These are phyloP conservation scores for Tachina grossa DNA, from an alignment of 2,888 invertebrate genomes.

Conservation along the genomic window DNA sequence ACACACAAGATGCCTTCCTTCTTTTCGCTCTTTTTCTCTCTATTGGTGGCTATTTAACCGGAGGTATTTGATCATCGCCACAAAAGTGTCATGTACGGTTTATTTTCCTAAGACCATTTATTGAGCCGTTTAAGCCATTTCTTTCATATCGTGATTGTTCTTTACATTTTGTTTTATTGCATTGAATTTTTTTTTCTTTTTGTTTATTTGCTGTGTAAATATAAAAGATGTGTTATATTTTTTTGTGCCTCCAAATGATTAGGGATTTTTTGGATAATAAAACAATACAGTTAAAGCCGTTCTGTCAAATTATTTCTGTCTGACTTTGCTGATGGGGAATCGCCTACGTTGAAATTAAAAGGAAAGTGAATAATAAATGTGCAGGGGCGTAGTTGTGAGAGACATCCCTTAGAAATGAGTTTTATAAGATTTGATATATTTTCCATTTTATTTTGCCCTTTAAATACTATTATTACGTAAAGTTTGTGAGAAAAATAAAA, in stretches of 20 bases:
- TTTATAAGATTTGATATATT: too few species aligned
- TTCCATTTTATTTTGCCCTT: too few species aligned
- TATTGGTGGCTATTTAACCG: slow-evolving; percentile 28
- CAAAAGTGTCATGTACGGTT: slow-evolving; percentile 63
- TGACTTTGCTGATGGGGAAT: background rate
- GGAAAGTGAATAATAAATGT: background rate
- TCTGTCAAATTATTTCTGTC: slow-evolving; percentile 17
- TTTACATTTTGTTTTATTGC: slow-evolving; percentile 48
- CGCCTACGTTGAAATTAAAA: slow-evolving; percentile 19
- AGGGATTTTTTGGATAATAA: slow-evolving; percentile 37
- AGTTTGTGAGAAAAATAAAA: too few species aligned
- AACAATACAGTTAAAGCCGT: slow-evolving; percentile 4
- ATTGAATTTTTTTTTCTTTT: slow-evolving; percentile 30
- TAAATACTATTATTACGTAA: too few species aligned
- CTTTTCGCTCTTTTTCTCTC: too few species aligned
- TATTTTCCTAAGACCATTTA: slow-evolving; percentile 43
- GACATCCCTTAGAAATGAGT: background rate
- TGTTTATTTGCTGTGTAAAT: slow-evolving; percentile 59
- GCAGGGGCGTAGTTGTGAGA: background rate
- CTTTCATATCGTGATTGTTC: slow-evolving; percentile 33
- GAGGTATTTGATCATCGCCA: slow-evolving; percentile 64
- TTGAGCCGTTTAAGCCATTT: slow-evolving; percentile 31
- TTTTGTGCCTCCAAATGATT: slow-evolving; percentile 27
- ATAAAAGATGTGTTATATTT: slow-evolving; percentile 32
- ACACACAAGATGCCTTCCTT: slow-evolving; percentile 18